These are phyloP conservation scores for Oscheius sp. DNA, from an alignment of 2,888 invertebrate genomes.

Conservation along the genomic window DNA sequence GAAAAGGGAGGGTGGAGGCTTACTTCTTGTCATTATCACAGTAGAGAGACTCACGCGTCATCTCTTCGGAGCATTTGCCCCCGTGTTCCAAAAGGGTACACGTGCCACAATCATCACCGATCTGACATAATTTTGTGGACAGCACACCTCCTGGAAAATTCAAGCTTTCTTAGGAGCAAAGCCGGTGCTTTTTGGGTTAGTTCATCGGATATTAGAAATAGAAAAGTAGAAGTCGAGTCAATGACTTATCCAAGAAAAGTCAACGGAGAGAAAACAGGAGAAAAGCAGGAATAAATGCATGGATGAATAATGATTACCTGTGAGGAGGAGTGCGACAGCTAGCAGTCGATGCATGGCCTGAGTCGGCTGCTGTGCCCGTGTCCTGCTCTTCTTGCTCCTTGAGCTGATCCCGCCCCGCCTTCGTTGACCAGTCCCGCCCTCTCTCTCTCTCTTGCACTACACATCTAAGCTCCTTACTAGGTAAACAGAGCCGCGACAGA, in stretches of 20 bases:
- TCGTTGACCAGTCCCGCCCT: background rate
- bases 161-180: background rate
- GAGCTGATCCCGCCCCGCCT: conserved; percentile 8
- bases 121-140: conserved; percentile 56
- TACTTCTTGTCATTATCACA: conserved; percentile 65
- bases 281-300: background rate
- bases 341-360: conserved; percentile 30
- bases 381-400: conserved; percentile 16
- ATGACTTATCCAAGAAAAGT: too few relatives aligned
- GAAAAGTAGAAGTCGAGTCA: background rate
- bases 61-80: conserved; percentile 57
- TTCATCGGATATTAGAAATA: background rate
- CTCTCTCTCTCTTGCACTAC: conserved; percentile 28
- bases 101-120: conserved; percentile 59
- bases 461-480: conserved; percentile 24
- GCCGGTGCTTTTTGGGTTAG: background rate
- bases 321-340: conserved; percentile 35
- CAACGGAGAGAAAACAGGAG: background rate
- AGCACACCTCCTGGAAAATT: conserved; percentile 45
- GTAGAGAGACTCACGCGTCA: conserved; percentile 59
- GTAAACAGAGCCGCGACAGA: conserved; percentile 14
- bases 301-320: conserved; percentile 15
- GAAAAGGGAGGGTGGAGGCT: background rate
- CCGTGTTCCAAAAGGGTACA: conserved; percentile 59
- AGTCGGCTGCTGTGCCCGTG: conserved; percentile 16